Conservation (phyloP, 2,797 vertebrate species). For the Moxostoma hubbsi region DNA sequence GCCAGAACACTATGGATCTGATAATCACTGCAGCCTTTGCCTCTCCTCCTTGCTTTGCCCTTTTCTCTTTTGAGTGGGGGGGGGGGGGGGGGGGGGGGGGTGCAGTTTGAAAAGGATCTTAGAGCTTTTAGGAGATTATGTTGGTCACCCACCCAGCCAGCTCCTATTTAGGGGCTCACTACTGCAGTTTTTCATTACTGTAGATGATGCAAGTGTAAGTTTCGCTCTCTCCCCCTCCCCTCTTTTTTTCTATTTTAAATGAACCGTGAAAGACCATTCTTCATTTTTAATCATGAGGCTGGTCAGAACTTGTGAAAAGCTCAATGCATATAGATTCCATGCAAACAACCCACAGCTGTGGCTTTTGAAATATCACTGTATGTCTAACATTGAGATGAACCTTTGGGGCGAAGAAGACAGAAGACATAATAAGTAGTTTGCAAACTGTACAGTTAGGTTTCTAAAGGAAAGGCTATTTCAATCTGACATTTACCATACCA, state of each 20-base stretch:
- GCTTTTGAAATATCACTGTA: conserved; percentile 3
- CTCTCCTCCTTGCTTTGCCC: not conserved
- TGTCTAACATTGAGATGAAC: not conserved
- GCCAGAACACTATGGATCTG: conserved; percentile 41
- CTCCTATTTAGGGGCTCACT: conserved; percentile 5
- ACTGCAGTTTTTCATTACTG: conserved; percentile 39
- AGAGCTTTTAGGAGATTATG: conserved; percentile 28
- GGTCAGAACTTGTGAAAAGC: conserved; percentile 20
- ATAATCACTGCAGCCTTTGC: conserved; percentile 26
- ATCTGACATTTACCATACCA: not conserved
- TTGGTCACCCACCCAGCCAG: conserved; percentile 12
- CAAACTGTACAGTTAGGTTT: not conserved
- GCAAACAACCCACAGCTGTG: conserved; percentile 6
- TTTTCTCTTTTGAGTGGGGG: conserved; percentile 14
- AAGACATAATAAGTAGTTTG: not conserved
- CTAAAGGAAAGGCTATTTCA: not conserved
- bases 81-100: not conserved
- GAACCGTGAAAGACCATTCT: conserved; percentile 34
- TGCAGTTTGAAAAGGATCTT: conserved; percentile 26
- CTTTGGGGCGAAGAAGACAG: not conserved
- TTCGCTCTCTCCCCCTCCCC: conserved; percentile 25
- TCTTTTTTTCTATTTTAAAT: not conserved
- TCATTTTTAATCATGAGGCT: conserved; percentile 33
- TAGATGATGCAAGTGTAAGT: conserved; percentile 27
- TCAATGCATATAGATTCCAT: conserved; percentile 31